Base-by-base conservation (phyloP, 1,140 invertebrate genomes). In the Oryctes rhinoceros region DNA sequence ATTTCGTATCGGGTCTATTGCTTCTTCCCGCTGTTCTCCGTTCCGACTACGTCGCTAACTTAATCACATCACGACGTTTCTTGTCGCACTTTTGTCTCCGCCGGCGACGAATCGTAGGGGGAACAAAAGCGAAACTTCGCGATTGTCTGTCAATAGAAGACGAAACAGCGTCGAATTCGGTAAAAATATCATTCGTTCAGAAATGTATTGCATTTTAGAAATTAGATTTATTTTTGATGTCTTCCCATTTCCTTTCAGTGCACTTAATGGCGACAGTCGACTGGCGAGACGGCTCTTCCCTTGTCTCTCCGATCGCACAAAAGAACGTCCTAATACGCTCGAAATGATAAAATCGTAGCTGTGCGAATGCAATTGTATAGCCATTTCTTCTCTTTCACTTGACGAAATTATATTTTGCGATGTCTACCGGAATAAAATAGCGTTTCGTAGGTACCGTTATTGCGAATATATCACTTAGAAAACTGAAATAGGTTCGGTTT, bases 191-290 rank as follows among this genome's bases (percentile, higher is more conserved):
- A 75, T 53, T 75, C 79, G 79, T 80, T 80, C 79, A 75, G 67
- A 80, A 80, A 80, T 80, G 67, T 80, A 80, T 80, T 80, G 79
- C 79, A 80, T 80, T 75, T 59, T 49, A 48, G 67, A 80, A 80
- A 80, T 80, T 80, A 80, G 79, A 80, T 80, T 80, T 80, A 80
- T 80, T 80, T 80, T 75, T 49, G 53, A 80, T 80, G 79, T 80
- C 79, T 59, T 59, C 18, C 53, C 15, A 59, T 59, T 59, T 59
- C 53, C 53, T 59, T 18, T 59, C 39, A 59, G 53, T 59, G 53
- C 53, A 59, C 53, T 59, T 59, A 59, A 18, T 6, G 53, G n/a
- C 15, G 53, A 18, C 53, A 18, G 18, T 59, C 15, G 53, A 18
- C 53, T 13, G 67, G 18, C 39, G 79, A 80, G 76, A 75, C 53